phyloP scores from a whole-genome alignment of 2,113 vertebrate species.

The Archilochus colubris region DNA sequence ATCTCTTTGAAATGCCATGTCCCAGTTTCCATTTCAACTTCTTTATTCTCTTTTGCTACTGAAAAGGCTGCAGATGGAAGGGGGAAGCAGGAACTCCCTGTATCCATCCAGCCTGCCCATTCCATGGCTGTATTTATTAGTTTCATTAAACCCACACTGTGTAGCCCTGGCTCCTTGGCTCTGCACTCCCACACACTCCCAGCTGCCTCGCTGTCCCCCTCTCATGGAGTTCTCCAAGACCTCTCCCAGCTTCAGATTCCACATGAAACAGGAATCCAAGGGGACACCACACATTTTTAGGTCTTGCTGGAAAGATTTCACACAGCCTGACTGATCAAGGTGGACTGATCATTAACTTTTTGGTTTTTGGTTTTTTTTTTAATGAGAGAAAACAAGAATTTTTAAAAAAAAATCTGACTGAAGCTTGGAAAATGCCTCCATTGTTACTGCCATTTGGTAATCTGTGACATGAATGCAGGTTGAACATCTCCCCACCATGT shows the following conservation, averaged over 20 bases:
- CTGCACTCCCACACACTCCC: background rate
- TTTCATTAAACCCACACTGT: constrained; percentile 56
- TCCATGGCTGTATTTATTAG: constrained; percentile 47
- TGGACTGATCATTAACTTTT: background rate
- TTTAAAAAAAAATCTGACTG: background rate
- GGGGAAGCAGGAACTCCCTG: constrained; percentile 4
- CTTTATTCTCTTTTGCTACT: constrained; percentile 19
- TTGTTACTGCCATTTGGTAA: background rate
- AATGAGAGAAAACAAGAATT: background rate
- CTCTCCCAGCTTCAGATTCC: constrained; percentile 34
- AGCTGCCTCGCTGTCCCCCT: background rate
- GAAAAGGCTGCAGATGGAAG: constrained; percentile 54
- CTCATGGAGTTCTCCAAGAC: constrained; percentile 13
- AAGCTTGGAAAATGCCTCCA: background rate
- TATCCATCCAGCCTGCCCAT: constrained; percentile 42
- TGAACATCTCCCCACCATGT: background rate
- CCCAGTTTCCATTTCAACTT: constrained; percentile 25
- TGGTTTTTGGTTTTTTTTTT: background rate
- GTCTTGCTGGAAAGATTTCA: constrained; percentile 27
- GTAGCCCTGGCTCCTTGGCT: background rate
- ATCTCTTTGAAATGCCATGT: constrained; percentile 19
- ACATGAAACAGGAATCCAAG: constrained; percentile 14
- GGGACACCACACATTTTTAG: background rate
- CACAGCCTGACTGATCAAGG: background rate
- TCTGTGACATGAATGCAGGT: background rate